Base-by-base conservation (phyloP, 2,888 invertebrate species). In the Villa cingulata region DNA sequence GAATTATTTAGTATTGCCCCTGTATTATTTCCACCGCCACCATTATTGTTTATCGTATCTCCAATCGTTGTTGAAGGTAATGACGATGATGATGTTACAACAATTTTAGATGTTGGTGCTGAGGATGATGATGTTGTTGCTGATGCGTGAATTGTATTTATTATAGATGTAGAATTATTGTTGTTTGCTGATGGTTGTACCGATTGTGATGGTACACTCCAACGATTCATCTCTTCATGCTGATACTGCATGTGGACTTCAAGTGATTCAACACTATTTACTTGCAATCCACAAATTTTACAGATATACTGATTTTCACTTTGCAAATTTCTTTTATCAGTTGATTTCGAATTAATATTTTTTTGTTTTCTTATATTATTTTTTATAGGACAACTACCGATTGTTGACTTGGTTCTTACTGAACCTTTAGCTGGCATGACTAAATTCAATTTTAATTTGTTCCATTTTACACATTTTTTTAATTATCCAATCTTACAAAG, bases 221-320 rank as follows among this genome's bases (percentile, higher is more conserved):
- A 56, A 49, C 54, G 53, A 44, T 50, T 51, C 49, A 52, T 51
- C 62, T 83, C 83, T 62, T 85, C 83, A 65, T 84, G 82, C 60
- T 85, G 83, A 66, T 86, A 86, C 62, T 81, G 80, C 59, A 84
- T 72, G 70, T 86, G 86, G 54, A 86, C 85, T 60, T 85, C 81
- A 56, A 86, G 73, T 51, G 84, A 85, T 60, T 81, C 81, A 50
- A 77, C 76, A 57, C 83, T 82, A 64, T 86, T 83, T 63, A 86
- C 77, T 60, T 75, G 77, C 55, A 84, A 70, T 59, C 80, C 80
- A 71, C 86, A 86, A 67, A 83, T 79, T 68, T 81, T 80, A 71
- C 85, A 86, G 7, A 23, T 23, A 23, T 23, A 7, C 4, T 23
- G 23, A 23, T 23, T 23, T 6, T 23, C 7, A 6, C 5, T 23